Evolutionary conservation across 1,140 invertebrate species (phyloP), one percentile per base, ranked within the genome.

Genomic region (Nephotettix cincticeps): DNA sequence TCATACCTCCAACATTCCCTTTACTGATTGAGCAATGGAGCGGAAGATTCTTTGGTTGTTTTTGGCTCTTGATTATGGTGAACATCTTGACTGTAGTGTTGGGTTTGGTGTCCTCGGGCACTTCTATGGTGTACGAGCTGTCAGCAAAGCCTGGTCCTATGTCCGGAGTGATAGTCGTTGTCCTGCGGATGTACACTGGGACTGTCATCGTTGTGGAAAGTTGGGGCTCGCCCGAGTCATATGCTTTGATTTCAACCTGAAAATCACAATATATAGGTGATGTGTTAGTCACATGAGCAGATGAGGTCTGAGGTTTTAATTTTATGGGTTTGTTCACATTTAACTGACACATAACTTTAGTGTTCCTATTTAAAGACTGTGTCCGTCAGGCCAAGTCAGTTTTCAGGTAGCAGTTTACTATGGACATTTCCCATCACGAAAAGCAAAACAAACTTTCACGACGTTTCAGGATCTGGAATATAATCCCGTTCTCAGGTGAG

Each of bases 201-300:
- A 96, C 85, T 0, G 90, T 92, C 1, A 89, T 88, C 1, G 92
- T 88, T 0, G 91, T 91, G 3, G 89, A 91, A 66, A 95, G 82
- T 74, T 91, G 88, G 0, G 95, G 95, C 36, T 94, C 91, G 0
- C 92, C 93, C 72, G 93, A 85, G 79, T 98, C 95, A 77, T 92
- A 94, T 0, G 92, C 94, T 71, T 89, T 87, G 0, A 98, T 89
- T 78, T 94, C 91, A 54, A 96, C 88, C 89, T 91, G 76, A 51
- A 80, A 77, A 63, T 40, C 13, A 54, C 72, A 73, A 68, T 56
- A 25, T 75, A 73, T 36, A n/a, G n/a, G n/a, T n/a, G n/a, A n/a
- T n/a, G n/a, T n/a, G n/a, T n/a, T n/a, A n/a, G n/a, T n/a, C n/a
- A n/a, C n/a, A n/a, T n/a, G n/a, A n/a, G n/a, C n/a, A n/a, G n/a